Conservation (phyloP, 2,797 vertebrate species). For the Danio albolineatus region DNA sequence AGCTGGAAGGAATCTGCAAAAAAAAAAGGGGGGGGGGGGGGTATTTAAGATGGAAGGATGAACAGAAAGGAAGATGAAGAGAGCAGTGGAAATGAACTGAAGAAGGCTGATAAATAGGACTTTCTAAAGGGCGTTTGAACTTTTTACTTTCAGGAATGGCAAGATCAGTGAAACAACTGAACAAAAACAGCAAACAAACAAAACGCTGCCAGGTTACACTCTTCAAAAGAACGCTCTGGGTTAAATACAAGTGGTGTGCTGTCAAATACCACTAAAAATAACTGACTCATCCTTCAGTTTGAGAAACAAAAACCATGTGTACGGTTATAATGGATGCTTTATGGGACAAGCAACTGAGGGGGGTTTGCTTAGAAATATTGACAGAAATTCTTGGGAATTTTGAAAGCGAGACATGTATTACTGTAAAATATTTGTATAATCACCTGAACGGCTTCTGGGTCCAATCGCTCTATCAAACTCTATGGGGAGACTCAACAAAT, state of each 20-base stretch:
- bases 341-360: neutral
- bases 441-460: too few relatives aligned
- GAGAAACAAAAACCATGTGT: neutral
- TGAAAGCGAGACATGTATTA: too few relatives aligned
- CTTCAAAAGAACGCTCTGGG: neutral
- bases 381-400: too few relatives aligned
- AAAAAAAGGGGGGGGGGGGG: neutral
- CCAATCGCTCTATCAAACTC: too few relatives aligned
- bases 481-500: too few relatives aligned
- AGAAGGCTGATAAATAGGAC: neutral
- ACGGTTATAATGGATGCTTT: neutral
- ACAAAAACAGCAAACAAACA: slow-evolving; percentile 3
- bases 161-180: neutral
- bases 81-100: neutral
- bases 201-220: slow-evolving; percentile 4
- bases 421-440: too few relatives aligned
- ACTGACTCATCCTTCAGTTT: neutral
- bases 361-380: neutral
- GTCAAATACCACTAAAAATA: neutral
- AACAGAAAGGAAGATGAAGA: slow-evolving; percentile 19
- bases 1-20: slow-evolving; percentile 3
- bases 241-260: neutral
- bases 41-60: slow-evolving; percentile 17
- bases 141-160: neutral
- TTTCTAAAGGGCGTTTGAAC: neutral